Base-by-base conservation (phyloP, 2,797 vertebrate genomes). In the Loris lydekkerianus region DNA sequence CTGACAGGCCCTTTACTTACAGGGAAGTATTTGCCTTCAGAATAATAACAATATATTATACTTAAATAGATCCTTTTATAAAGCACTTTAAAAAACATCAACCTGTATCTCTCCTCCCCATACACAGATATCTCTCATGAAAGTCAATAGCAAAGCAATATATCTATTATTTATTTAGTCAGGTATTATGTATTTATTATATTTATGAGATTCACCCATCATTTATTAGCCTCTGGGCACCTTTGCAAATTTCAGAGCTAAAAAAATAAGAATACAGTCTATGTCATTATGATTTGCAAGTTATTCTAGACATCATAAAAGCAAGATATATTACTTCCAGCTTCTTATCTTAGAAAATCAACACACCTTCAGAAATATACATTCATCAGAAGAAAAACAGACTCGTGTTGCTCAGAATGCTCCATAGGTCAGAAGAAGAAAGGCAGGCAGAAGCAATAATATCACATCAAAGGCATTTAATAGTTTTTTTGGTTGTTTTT, bases 161-260 rank as follows among this genome's bases (percentile, higher is more conserved):
- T 95, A 93, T 91, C 82, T 84, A 96, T 97, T 96, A 97, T 97
- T 98, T 96, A 96, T 43, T 97, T 96, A 95, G 80, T 72, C 94
- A 86, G 89, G 91, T 96, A 96, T 97, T 97, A 96, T 88, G 78
- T 96, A 97, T 97, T 97, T 97, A 97, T 97, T 97, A 96, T 29
- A 96, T 96, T 95, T 97, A 96, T 97, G 96, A 96, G 65, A 95
- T 96, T 97, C 73, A 61, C 89, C 81, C 82, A 97, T 95, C 73
- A 65, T 94, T 96, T 95, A 96, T 96, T 97, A 97, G 95, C 94
- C 81, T 95, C 91, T 96, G 69, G 86, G 91, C 46, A 96, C 77
- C 69, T 96, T 88, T 96, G 89, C 18, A 96, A 96, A 40, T 94
- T 95, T 95, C 56, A 92, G 43, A 81, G 27, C 18, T 70, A 78